Percentiles rank a stretch among this genome's conserved stretches.
These are phyloP conservation scores for Drosophila ambigua DNA, from an alignment of 1,140 invertebrate species.

Conservation along the genomic window DNA sequence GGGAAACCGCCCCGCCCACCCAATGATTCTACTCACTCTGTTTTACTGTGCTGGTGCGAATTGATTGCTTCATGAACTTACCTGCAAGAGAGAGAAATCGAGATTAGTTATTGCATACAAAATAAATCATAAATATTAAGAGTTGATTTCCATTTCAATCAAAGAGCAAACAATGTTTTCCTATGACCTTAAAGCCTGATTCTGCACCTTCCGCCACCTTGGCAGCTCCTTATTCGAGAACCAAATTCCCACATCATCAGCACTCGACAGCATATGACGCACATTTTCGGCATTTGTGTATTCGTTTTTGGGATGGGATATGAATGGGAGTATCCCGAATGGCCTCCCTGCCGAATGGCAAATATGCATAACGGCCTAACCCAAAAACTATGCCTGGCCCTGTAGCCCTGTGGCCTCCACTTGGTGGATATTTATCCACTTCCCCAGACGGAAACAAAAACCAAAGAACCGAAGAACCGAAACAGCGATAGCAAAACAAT, in stretches of 20 bases:
- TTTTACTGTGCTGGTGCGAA: too few species aligned
- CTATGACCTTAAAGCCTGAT: conserved; percentile 1
- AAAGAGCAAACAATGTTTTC: too few species aligned
- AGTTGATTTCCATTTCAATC: too few species aligned
- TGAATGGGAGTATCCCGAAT: conserved; percentile 16
- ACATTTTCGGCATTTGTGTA: conserved; percentile 53
- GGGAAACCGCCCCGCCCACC: too few species aligned
- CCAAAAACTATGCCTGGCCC: conserved; percentile 54
- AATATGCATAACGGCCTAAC: conserved; percentile 70
- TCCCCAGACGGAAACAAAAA: conserved; percentile 61
- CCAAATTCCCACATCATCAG: conserved; percentile 72
- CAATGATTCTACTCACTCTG: too few species aligned
- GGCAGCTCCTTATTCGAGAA: conserved; percentile 9
- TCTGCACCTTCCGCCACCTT: not conserved
- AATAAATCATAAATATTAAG: too few species aligned
- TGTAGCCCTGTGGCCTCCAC: not conserved
- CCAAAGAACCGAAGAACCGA: conserved; percentile 11
- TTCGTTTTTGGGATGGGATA: not conserved
- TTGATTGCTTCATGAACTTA: too few species aligned
- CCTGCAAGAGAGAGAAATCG: too few species aligned
- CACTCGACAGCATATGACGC: conserved; percentile 72
- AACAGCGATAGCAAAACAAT: conserved; percentile 59
- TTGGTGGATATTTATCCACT: conserved; percentile 32
- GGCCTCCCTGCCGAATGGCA: conserved; percentile 48
- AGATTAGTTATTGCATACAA: too few species aligned